A percentile compares a stretch with the other conserved stretches of the same genome.
Conservation (phyloP, 2,113 vertebrate species). For the Catharus bicknelli region DNA sequence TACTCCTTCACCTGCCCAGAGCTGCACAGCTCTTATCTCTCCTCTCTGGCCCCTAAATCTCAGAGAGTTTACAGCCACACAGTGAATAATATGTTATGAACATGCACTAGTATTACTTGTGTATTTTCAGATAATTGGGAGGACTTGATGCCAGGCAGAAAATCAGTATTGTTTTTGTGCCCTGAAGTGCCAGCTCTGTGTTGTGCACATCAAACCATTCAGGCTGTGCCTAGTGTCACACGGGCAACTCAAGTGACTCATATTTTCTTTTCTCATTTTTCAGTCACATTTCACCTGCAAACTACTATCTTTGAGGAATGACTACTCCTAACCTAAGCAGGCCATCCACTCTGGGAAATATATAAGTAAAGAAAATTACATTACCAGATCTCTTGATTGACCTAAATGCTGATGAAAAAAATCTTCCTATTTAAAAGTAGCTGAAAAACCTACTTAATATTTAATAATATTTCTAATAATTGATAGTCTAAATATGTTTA, state of each 20-base stretch:
- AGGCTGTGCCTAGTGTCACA: neutral
- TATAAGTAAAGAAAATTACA: fast-evolving
- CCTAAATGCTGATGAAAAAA: neutral
- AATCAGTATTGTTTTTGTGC: neutral
- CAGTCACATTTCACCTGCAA: neutral
- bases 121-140: neutral
- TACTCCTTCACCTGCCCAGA: neutral
- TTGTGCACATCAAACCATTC: neutral
- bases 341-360: neutral
- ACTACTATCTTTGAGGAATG: neutral
- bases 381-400: neutral
- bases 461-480: neutral
- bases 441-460: neutral
- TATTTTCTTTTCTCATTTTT: neutral
- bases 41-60: fast-evolving
- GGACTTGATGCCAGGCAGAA: neutral
- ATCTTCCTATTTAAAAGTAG: neutral
- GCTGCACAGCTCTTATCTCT: neutral
- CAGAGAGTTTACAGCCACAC: neutral
- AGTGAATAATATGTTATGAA: neutral
- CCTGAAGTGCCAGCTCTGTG: neutral
- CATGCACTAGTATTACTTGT: neutral
- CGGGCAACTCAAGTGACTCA: neutral
- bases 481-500: neutral
- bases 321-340: neutral